Evolutionary conservation across 2,113 vertebrate genomes (phyloP), one percentile per base, ranked within the genome.

Genomic region (Tupaia chinensis): DNA sequence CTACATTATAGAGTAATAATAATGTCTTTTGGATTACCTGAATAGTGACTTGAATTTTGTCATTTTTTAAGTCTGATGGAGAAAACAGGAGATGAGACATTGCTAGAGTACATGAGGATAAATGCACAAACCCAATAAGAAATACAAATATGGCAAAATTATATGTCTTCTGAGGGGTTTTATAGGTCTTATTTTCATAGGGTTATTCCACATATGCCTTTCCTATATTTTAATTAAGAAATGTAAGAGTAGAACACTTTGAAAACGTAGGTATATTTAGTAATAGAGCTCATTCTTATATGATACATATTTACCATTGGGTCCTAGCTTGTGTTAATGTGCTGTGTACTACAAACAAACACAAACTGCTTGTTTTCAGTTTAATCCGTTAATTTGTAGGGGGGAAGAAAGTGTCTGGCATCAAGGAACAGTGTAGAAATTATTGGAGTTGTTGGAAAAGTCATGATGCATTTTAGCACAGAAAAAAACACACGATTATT

Each of bases 381-480:
- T 74, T 56, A 60, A 44, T n/a, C 9, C 0, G 23, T 73, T 91
- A 87, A 95, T 87, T 84, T 95, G 77, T 68, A 89, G 65, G 78
- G n/a, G 68, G 16, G 32, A 84, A 68, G 84, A 68, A 84, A 54
- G 10, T 91, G 4, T 78, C 5, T 91, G 58, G 13, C 68, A n/a
- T 69, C 25, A 60, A 97, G 94, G 14, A 83, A 34, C 15, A 69
- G 20, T 27, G 82, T 1, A 84, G 44, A 88, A 76, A 81, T 89
- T 60, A 44, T 44, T 44, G 44, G 44, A 5, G 44, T 44, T 44
- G 44, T 44, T 44, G 44, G 44, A 44, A 44, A 44, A 44, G 44
- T 44, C 44, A 44, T 44, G 44, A 4, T 44, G 44, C 44, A 44
- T 44, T 44, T 44, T 44, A 4, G 44, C 44, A 44, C 44, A 44